Base-by-base conservation (phyloP, 2,797 vertebrate species). In the Pygocentrus nattereri region DNA sequence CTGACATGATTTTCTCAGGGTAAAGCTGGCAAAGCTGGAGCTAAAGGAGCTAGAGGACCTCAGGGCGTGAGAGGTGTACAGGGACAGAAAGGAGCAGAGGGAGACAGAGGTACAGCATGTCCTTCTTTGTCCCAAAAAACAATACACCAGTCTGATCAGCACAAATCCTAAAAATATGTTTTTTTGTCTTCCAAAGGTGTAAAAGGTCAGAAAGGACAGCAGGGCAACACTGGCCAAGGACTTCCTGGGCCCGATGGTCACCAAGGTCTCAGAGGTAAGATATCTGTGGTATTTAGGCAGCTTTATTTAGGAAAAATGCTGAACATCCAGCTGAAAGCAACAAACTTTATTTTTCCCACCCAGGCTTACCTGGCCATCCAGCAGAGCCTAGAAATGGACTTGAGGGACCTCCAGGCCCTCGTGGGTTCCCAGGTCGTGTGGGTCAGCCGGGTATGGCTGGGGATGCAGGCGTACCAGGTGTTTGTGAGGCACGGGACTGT, bases 401-500 rank as follows among this genome's bases (percentile, higher is more conserved):
- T 34, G 90, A 93, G 56, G 94, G 93, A 8, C 87, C 84, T 25
- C 86, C 67, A 11, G 93, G 92, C 0, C 86, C 93, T 41, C 88
- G 78, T 1, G 91, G 93, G 1, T 91, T 93, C 87, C 92, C 89
- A 0, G 92, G 93, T 23, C 78, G 88, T 0, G 74, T 92, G 65
- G 94, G 93, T 1, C 84, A 85, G 16, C 19, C 84, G 0, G 93
- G 92, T 23, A 61, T 81, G 44, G 13, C 88, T 6, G 93, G 93
- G 0, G 67, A 25, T 21, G 76, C 82, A 0, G 92, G 92, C 1
- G 89, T 95, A n/a, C 91, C 90, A 0, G 94, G 94, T 13, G 84
- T 95, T 19, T 92, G 93, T 10, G 93, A 95, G 91, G 92, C 93
- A 0, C 91, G 93, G 15, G 93, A 94, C 86, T 95, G 92, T 81